Base-by-base conservation (phyloP, 2,113 vertebrate genomes). In the Periophthalmodon schlosseri region DNA sequence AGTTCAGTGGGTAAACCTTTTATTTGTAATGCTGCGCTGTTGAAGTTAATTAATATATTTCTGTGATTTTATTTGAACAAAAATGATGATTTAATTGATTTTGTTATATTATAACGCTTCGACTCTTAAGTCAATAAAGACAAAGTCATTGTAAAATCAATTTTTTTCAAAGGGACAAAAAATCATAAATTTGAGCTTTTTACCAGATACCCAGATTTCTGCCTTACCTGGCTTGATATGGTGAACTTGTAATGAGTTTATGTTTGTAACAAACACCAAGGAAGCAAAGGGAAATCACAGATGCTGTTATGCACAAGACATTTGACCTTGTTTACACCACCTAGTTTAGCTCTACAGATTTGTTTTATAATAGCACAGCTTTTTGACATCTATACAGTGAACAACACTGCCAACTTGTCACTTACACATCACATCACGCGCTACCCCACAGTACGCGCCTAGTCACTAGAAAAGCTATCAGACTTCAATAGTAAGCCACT, bases 401-500 rank as follows among this genome's bases (percentile, higher is more conserved):
- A 94, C 93, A 74, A 93, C 91, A 93, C 93, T 92, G 93, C 89
- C 92, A 91, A 93, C 93, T 93, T 90, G 92, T 91, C 92, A 94
- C 94, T 92, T 92, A 93, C 88, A 95, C 93, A 66, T 92, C 91
- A 94, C 94, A 69, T 92, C 92, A 94, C 92, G 90, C 90, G 88
- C 91, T 89, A 93, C 88, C 88, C 87, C 93, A 93, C 91, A 86
- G 89, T 83, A 94, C 89, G 90, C 85, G 93, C 91, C 92, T 93
- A 94, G 87, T 93, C 91, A 94, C 93, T 93, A 94, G 89, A 94
- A 94, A 95, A 95, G 92, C 93, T 94, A 94, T 92, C 93, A 92
- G 93, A 95, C 94, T 91, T 94, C 93, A 93, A 96, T 95, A 95
- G 93, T 98, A 98, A 98, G 97, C 97, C 97, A 99, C 97, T 99